Conservation (phyloP, 1,140 invertebrate genomes). For the Callitettix versicolor region DNA sequence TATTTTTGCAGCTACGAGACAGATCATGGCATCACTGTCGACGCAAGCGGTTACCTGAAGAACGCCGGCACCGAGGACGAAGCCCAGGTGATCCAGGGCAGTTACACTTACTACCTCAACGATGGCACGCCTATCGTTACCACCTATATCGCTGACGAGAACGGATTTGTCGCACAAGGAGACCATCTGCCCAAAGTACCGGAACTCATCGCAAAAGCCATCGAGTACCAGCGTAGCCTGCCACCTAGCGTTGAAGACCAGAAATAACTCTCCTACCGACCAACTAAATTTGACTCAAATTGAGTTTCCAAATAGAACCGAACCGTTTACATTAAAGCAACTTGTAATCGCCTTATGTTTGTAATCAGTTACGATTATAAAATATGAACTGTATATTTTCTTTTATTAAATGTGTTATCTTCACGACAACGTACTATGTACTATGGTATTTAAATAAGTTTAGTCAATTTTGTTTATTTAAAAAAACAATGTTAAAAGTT, state of each 20-base stretch:
- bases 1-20: constrained; percentile 34
- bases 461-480: no score
- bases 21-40: constrained; percentile 39
- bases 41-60: constrained; percentile 33
- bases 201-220: constrained; percentile 46
- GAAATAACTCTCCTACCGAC: no score
- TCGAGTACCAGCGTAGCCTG: constrained; percentile 45
- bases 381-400: no score
- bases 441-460: no score
- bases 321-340: no score
- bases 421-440: no score
- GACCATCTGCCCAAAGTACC: constrained; percentile 61
- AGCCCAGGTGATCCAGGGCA: constrained; percentile 34
- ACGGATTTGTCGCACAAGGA: constrained; percentile 60
- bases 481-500: no score
- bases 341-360: no score
- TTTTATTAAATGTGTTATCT: no score
- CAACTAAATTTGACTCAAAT: no score
- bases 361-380: no score
- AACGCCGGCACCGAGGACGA: constrained; percentile 20
- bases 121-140: constrained; percentile 49
- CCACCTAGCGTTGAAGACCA: constrained; percentile 21
- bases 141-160: constrained; percentile 59
- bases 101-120: constrained; percentile 50
- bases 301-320: no score